Percentiles rank a stretch among this genome's conserved stretches.
Conservation (phyloP, 37 sponge, comb jelly and placozoan genomes). For the Aplysina aerophoba region DNA sequence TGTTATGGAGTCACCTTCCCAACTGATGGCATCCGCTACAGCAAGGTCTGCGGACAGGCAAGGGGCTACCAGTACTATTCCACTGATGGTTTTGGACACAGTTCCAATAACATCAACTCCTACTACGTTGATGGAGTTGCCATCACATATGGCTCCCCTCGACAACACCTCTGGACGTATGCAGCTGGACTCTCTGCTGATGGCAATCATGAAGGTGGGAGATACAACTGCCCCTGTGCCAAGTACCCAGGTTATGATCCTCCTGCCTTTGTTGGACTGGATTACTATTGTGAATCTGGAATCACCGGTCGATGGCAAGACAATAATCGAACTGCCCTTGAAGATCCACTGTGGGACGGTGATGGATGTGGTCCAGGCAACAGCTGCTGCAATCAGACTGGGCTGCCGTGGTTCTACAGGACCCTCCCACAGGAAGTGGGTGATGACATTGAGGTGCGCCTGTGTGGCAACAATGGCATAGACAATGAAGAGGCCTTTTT, state of each 20-base stretch:
- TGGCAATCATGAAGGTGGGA: background rate
- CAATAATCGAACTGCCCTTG: background rate
- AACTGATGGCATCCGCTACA: slow-evolving; percentile 15
- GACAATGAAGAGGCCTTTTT: slow-evolving; percentile 9
- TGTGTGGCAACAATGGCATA: background rate
- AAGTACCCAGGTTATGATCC: background rate
- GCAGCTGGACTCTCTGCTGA: slow-evolving; percentile 12
- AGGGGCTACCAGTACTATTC: slow-evolving; percentile 2
- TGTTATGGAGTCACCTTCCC: background rate
- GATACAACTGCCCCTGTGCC: slow-evolving; percentile 14
- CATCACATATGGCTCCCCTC: slow-evolving; percentile 21
- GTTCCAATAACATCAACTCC: background rate
- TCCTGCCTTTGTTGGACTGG: background rate
- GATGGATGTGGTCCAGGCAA: slow-evolving; percentile 28
- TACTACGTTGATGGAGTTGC: background rate
- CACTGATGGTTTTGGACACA: background rate
- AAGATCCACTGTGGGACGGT: slow-evolving; percentile 37
- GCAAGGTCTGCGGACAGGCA: slow-evolving; percentile 23
- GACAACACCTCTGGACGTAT: slow-evolving; percentile 27
- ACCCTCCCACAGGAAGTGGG: slow-evolving; percentile 17
- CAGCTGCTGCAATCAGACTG: slow-evolving; percentile 19
- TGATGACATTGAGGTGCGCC: slow-evolving; percentile 31
- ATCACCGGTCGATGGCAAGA: background rate
- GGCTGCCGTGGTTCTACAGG: slow-evolving; percentile 38
- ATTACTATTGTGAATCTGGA: slow-evolving; percentile 36